Base-by-base conservation (phyloP, 2,888 invertebrate genomes). In the Phortica okadai region DNA sequence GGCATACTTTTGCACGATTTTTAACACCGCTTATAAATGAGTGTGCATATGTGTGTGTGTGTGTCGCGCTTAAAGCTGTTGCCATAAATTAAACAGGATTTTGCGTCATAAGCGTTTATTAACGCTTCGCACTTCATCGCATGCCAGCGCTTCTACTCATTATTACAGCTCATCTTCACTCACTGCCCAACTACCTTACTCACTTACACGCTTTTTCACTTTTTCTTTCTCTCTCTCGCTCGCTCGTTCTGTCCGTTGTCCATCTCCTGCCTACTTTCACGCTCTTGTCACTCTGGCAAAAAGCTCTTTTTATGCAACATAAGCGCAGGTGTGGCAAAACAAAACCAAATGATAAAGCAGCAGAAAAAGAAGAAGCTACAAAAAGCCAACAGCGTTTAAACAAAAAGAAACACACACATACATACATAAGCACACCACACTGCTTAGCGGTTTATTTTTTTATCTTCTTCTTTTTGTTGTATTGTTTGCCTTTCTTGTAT, bases 381-480 rank as follows among this genome's bases (percentile, higher is more conserved):
- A 5, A 33, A 33, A 33, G 33, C 33, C 33, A 33, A 33, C 33
- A 33, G 33, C 33, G 1, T 2, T 33, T 33, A 33, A 33, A 33
- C 33, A 33, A 33, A 33, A 33, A 2, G 33, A 14, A 67, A 67
- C 41, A 42, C 42, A 21, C 21, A 62, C 16, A 33, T 25, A 62
- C 33, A 33, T 33, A 5, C 33, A 4, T 33, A 33, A 33, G 33
- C 33, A 33, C 33, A 33, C 33, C 33, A 33, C 33, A 5, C 33
- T 33, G 33, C 33, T 33, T 33, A 33, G 33, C 33, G 33, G 33
- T 33, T 33, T 33, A 5, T 33, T 33, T 33, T 33, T 33, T 33
- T 33, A 4, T 2, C 4, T 2, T 5, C 33, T 33, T n/a, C 25
- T 54, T 73, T 74, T 73, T 64, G 72, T 73, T 64, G 72, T 74